Conservation (phyloP, 1,140 invertebrate genomes). For the Dendrolimus punctatus region DNA sequence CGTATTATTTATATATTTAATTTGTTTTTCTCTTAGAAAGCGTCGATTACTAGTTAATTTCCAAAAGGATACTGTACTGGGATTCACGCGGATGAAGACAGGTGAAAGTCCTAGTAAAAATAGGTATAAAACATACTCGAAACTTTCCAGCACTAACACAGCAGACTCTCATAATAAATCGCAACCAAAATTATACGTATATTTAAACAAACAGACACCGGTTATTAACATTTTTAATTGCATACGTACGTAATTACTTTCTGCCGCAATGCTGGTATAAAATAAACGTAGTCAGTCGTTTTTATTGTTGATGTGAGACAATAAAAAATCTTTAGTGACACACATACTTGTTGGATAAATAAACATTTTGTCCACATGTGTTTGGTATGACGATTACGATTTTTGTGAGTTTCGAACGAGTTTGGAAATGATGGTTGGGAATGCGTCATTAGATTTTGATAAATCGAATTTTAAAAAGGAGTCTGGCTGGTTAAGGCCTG, state of each 20-base stretch:
- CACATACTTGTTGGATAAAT: constrained; percentile 32
- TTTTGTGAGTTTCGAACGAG: constrained; percentile 1
- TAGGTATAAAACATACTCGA: too few species aligned
- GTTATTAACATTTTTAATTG: constrained; percentile 26
- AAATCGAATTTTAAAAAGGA: constrained; percentile 1
- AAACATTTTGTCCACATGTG: constrained; percentile 28
- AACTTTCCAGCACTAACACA: too few species aligned
- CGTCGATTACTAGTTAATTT: too few species aligned
- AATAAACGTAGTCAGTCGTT: constrained; percentile 16
- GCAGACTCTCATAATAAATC: constrained; percentile 4
- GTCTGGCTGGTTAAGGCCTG: too few species aligned
- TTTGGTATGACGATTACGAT: neutral
- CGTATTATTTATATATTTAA: too few species aligned
- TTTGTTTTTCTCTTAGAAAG: too few species aligned
- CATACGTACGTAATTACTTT: constrained; percentile 15
- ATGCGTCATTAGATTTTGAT: neutral
- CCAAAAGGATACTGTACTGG: too few species aligned
- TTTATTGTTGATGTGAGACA: constrained; percentile 34
- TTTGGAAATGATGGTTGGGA: too few species aligned
- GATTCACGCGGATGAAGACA: too few species aligned
- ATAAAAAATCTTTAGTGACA: constrained; percentile 43
- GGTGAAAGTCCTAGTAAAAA: too few species aligned
- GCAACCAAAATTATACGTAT: constrained; percentile 7
- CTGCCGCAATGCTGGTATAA: constrained; percentile 21
- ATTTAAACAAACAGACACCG: constrained; percentile 2